Percentiles rank a stretch among this genome's conserved stretches.
Evolutionary conservation across 2,797 vertebrate genomes (phyloP).

Genomic region (Manis pentadactyla): DNA sequence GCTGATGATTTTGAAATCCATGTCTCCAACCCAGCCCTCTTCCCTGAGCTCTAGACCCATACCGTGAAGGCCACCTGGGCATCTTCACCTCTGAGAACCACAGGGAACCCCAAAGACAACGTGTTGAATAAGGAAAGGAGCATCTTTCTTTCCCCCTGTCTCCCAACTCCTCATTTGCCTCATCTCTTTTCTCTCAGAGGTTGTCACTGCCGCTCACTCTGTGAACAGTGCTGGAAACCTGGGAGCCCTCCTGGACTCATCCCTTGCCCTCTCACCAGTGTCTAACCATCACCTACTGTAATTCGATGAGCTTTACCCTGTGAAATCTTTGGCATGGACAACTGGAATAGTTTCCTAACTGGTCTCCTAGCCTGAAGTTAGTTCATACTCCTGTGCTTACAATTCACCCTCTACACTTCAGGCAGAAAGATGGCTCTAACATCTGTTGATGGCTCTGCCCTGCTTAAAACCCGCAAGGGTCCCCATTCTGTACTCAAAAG

Average conservation of each 20-base stretch:
- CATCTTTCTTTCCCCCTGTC: neutral
- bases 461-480: neutral
- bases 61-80: neutral
- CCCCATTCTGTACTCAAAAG: neutral
- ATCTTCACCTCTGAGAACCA: neutral
- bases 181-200: neutral
- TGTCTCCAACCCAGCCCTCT: neutral
- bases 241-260: neutral
- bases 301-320: neutral
- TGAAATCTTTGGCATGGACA: neutral
- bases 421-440: neutral
- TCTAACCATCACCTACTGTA: neutral
- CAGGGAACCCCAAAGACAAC: neutral
- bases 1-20: neutral
- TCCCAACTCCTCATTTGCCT: neutral
- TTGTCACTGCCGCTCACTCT: no score
- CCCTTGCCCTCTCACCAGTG: neutral
- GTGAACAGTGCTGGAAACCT: rapidly evolving
- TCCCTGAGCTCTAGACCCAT: neutral
- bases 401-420: neutral
- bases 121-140: neutral
- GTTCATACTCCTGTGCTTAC: neutral
- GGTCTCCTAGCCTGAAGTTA: neutral
- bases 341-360: neutral
- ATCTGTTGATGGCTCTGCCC: neutral